A percentile compares a stretch with the other conserved stretches of the same genome.
These are phyloP conservation scores for Brenthis hecate DNA, from an alignment of 2,888 invertebrate genomes.

Conservation along the genomic window DNA sequence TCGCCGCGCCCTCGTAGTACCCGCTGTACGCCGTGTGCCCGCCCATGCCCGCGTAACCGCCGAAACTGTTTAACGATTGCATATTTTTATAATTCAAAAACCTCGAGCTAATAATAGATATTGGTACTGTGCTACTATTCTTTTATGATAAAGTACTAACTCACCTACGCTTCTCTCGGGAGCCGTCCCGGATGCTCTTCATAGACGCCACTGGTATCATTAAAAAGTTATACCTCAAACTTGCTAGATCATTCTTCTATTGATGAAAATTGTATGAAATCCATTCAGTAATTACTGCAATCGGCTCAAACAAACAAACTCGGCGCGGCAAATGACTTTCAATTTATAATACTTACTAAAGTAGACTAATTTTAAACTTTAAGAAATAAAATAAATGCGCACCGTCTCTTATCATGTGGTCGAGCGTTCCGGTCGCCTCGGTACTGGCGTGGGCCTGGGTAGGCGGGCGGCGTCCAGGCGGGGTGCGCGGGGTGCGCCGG, in stretches of 20 bases:
- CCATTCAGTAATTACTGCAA: too few relatives aligned
- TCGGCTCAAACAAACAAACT: too few relatives aligned
- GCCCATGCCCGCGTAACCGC: conserved; percentile 76
- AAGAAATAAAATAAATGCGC: conserved; percentile 27
- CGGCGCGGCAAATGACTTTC: too few relatives aligned
- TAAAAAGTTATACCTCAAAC: too few relatives aligned
- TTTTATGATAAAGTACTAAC: too few relatives aligned
- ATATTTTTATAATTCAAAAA: neutral
- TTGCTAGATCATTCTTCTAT: too few relatives aligned
- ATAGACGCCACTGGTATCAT: too few relatives aligned
- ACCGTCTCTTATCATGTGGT: conserved; percentile 86
- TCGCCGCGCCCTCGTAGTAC: conserved; percentile 71
- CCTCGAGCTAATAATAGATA: neutral
- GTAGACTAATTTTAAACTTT: neutral
- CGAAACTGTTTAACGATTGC: conserved; percentile 53
- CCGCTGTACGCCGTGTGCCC: conserved; percentile 61
- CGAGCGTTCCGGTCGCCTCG: conserved; percentile 72
- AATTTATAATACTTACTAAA: neutral
- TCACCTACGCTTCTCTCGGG: too few relatives aligned
- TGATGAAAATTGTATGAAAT: too few relatives aligned
- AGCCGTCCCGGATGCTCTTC: too few relatives aligned
- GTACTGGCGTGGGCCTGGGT: conserved; percentile 73
- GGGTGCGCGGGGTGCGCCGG: conserved; percentile 45
- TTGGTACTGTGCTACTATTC: neutral
- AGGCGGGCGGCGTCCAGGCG: conserved; percentile 69